Evolutionary conservation across 2,113 vertebrate species (phyloP).

Genomic region (Chaetura pelagica): DNA sequence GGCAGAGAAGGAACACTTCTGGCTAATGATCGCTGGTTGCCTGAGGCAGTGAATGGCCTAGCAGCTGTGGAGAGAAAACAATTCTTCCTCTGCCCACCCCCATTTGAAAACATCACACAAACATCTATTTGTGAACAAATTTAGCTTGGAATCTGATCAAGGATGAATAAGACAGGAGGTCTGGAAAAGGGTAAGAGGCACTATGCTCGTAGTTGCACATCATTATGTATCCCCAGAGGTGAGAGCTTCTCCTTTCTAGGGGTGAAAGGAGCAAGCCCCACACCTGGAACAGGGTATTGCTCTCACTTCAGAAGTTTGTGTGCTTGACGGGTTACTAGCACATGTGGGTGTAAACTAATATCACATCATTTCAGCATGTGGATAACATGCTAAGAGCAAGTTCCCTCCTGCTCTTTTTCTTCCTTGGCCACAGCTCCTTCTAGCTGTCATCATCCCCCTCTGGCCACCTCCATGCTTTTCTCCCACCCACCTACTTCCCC

Average conservation of each 20-base stretch:
- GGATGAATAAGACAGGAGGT: not conserved
- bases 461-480: not conserved
- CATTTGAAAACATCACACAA: not conserved
- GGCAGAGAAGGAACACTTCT: not conserved
- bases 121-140: not conserved
- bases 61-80: not conserved
- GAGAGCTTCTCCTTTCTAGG: not conserved
- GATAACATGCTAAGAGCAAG: not conserved
- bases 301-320: not conserved
- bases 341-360: rapidly evolving
- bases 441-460: not conserved
- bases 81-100: not conserved
- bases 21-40: not conserved
- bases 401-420: not conserved
- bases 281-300: not conserved
- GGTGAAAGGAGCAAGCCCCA: not conserved
- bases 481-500: not conserved
- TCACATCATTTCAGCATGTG: not conserved
- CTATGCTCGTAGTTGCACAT: not conserved
- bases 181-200: not conserved
- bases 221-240: not conserved
- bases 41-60: not conserved
- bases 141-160: not conserved
- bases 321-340: not conserved
- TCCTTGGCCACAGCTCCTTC: not conserved